phyloP scores from a whole-genome alignment of 2,797 vertebrate genomes.

The Anguilla pacifica region DNA sequence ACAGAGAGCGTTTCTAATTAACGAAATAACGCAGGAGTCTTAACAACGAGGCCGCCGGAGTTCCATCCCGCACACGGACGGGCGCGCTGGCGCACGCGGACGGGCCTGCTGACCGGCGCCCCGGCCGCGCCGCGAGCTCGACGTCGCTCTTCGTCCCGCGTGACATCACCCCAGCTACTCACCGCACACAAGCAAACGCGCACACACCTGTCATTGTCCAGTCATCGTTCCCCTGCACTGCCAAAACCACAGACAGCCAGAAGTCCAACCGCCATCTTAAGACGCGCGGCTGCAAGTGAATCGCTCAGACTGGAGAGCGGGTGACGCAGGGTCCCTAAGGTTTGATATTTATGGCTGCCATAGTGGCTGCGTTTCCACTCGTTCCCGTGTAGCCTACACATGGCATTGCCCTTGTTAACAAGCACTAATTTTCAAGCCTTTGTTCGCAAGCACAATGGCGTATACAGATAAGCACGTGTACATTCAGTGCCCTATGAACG shows the following conservation, averaged over 20 bases:
- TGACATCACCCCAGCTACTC: constrained; percentile 39
- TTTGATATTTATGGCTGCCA: not conserved
- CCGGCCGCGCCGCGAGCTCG: not conserved
- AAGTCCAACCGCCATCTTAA: not conserved
- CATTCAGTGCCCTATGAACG: not conserved
- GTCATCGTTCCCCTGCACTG: not conserved
- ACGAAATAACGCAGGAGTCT: constrained; percentile 12
- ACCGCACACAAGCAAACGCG: not conserved
- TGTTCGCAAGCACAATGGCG: not conserved
- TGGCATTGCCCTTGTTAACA: not conserved
- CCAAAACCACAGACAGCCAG: not conserved
- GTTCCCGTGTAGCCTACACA: not conserved
- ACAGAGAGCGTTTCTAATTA: not conserved
- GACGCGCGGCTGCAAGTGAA: not conserved
- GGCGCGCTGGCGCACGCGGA: constrained; percentile 36
- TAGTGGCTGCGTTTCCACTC: not conserved
- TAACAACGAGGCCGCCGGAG: constrained; percentile 51
- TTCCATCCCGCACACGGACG: constrained; percentile 49
- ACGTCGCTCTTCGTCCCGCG: not conserved
- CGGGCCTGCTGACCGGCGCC: not conserved
- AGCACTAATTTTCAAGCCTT: not conserved
- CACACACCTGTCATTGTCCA: not conserved
- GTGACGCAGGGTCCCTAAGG: not conserved
- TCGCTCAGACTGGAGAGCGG: not conserved
- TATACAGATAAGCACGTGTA: not conserved